Evolutionary conservation across 2,797 vertebrate species (phyloP).

Genomic region (Simalia tracyae): DNA sequence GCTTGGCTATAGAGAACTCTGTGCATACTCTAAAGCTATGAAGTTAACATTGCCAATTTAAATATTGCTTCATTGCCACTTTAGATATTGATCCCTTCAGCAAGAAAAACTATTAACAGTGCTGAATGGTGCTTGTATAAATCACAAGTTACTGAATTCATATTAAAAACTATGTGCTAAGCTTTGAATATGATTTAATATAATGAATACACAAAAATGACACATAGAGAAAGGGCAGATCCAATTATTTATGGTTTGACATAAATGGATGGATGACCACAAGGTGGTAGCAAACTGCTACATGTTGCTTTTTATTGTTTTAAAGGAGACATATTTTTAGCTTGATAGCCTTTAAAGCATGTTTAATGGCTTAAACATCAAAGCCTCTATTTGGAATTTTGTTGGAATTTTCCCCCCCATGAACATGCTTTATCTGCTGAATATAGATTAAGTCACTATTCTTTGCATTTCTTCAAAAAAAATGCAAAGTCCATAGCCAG

Average conservation of each 20-base stretch:
- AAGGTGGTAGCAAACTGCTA: conserved; percentile 7
- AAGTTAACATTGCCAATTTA: too few relatives aligned
- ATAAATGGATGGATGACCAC: neutral
- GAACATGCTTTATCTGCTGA: neutral
- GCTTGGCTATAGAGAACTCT: too few relatives aligned
- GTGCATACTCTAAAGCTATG: too few relatives aligned
- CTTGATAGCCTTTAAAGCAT: neutral
- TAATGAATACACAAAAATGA: neutral
- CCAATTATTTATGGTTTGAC: neutral
- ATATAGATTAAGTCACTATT: neutral
- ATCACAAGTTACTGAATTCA: neutral
- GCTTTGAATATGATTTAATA: neutral
- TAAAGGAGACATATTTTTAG: neutral
- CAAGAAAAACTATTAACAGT: neutral
- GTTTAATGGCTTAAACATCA: neutral
- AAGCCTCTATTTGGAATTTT: neutral
- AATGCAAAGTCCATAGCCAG: neutral
- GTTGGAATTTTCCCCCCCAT: neutral
- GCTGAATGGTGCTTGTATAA: neutral
- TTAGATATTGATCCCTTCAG: too few relatives aligned
- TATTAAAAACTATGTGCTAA: neutral
- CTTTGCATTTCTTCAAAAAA: neutral
- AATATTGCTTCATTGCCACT: too few relatives aligned
- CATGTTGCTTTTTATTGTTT: neutral
- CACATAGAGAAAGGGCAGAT: neutral